These are phyloP conservation scores for Lytechinus variegatus DNA, from an alignment of 35 echinoderm and acorn worm genomes.

Conservation along the genomic window DNA sequence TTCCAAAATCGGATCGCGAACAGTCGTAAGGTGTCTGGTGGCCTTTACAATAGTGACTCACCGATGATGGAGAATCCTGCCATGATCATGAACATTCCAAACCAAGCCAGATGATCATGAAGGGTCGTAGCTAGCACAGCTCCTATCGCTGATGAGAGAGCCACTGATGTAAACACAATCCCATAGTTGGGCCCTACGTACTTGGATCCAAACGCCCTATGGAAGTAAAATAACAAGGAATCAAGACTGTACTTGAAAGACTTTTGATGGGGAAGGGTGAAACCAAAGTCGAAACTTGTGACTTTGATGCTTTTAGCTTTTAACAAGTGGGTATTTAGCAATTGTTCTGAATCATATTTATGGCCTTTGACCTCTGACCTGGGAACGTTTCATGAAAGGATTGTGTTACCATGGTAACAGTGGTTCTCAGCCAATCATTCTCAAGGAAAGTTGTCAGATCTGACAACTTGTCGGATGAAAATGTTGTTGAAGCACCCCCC, in stretches of 20 bases:
- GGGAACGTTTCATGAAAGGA: no score
- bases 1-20: no score
- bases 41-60: conserved; percentile 50
- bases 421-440: no score
- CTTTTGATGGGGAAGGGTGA: neutral
- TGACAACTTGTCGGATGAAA: no score
- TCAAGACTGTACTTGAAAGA: no score
- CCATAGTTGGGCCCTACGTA: conserved; percentile 85
- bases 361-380: neutral
- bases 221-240: neutral
- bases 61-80: conserved; percentile 63
- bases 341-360: no score
- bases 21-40: no score
- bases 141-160: conserved; percentile 54
- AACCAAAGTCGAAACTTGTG: neutral
- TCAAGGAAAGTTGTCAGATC: no score
- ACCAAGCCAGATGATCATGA: conserved; percentile 69
- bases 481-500: no score
- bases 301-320: no score
- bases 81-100: conserved; percentile 70
- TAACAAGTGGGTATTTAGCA: no score
- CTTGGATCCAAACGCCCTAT: conserved; percentile 80
- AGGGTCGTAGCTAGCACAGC: conserved; percentile 60
- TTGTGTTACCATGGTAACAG: no score
- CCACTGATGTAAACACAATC: conserved; percentile 71